These are phyloP conservation scores for Polydrusus tereticollis DNA, from an alignment of 2,888 invertebrate genomes.

Conservation along the genomic window DNA sequence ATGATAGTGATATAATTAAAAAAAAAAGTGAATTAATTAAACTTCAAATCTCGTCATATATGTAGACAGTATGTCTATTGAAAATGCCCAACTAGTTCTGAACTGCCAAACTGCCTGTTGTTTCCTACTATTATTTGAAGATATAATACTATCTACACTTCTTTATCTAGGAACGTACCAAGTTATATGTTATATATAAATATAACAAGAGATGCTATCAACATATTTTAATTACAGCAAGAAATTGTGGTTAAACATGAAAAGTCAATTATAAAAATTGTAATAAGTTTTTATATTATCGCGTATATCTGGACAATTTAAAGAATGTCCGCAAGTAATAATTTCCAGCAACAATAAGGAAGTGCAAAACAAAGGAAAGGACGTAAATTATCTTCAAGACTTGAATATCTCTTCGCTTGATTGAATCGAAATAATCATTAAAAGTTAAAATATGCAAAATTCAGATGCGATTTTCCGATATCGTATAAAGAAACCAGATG, in stretches of 20 bases:
- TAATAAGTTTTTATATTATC: conserved; percentile 20
- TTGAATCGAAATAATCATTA: conserved; percentile 28
- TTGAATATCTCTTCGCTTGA: conserved; percentile 19
- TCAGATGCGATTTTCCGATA: conserved; percentile 10
- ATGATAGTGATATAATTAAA: no score
- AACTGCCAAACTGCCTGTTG: no score
- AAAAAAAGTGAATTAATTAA: no score
- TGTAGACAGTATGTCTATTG: no score
- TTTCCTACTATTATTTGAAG: no score
- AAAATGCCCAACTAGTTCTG: no score
- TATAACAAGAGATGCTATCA: background rate
- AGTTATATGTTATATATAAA: no score
- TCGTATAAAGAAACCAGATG: conserved; percentile 26
- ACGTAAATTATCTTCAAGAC: conserved; percentile 8
- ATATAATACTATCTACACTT: no score
- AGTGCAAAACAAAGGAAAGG: conserved; percentile 25
- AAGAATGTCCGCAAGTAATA: conserved; percentile 11
- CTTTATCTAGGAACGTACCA: background rate
- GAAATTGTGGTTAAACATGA: background rate
- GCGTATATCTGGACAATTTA: background rate
- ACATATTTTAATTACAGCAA: background rate
- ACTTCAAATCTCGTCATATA: no score
- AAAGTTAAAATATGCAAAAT: conserved; percentile 23
- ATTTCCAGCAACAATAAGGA: conserved; percentile 19
- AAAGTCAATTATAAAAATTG: conserved; percentile 7